These are phyloP conservation scores for Marronus borbonicus DNA, from an alignment of 2,888 invertebrate species.

Conservation along the genomic window DNA sequence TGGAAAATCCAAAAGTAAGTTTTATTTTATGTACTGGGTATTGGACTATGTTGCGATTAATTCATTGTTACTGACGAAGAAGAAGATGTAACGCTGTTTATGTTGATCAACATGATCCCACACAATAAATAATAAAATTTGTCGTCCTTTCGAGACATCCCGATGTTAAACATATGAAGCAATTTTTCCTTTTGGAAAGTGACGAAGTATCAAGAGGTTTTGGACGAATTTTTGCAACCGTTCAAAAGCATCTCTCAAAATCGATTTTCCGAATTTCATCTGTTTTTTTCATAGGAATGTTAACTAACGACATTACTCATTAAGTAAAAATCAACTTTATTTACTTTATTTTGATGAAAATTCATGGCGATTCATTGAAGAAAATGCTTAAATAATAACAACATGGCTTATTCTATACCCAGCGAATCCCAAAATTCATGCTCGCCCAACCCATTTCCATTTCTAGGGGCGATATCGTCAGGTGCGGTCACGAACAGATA, in stretches of 20 bases:
- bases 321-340: too few species aligned
- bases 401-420: background rate
- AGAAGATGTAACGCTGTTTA: background rate
- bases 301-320: too few species aligned
- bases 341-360: background rate
- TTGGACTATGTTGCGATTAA: background rate
- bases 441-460: background rate
- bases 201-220: too few species aligned
- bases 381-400: background rate
- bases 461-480: background rate
- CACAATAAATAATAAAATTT: too few species aligned
- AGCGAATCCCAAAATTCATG: background rate
- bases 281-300: background rate
- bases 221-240: too few species aligned
- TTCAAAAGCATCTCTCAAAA: background rate
- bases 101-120: too few species aligned
- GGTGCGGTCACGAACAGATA: background rate
- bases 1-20: too few species aligned
- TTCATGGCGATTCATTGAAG: background rate
- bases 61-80: background rate
- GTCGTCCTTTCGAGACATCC: too few species aligned
- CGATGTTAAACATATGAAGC: too few species aligned
- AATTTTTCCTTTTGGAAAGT: too few species aligned
- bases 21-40: background rate
- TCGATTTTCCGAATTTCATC: slow-evolving; percentile 14